A percentile compares a stretch with the other conserved stretches of the same genome.
Evolutionary conservation across 2,888 invertebrate genomes (phyloP).

Genomic region (Rapana venosa): DNA sequence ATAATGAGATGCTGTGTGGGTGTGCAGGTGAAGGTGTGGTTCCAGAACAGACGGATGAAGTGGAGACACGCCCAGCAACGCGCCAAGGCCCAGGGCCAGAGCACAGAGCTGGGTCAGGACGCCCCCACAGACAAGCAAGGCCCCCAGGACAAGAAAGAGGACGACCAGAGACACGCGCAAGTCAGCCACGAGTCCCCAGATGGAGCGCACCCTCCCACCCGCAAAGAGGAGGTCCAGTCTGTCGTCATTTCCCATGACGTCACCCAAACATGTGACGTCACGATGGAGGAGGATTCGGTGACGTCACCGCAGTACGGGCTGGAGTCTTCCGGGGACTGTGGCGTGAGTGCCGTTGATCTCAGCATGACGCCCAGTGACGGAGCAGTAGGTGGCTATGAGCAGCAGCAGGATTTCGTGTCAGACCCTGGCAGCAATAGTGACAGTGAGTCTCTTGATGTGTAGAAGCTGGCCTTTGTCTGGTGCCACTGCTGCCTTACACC

Average conservation of each 20-base stretch:
- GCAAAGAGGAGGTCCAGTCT: not conserved
- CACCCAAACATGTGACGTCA: not conserved
- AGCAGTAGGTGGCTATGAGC: not conserved
- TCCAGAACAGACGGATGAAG: conserved; percentile 92
- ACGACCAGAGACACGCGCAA: not conserved
- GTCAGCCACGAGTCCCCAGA: not conserved
- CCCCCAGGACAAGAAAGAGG: not conserved
- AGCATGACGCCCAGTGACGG: not conserved
- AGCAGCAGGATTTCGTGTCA: not conserved
- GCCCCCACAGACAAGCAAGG: not conserved
- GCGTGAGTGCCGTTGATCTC: conserved; percentile 33
- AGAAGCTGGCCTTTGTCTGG: not conserved
- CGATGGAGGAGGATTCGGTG: not conserved
- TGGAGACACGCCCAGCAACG: conserved; percentile 84
- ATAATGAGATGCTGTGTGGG: too few species aligned
- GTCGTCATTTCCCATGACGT: not conserved
- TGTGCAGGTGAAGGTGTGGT: conserved; percentile 84
- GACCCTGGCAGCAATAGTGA: conserved; percentile 27
- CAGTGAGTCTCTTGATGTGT: conserved; percentile 35
- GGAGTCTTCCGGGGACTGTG: not conserved
- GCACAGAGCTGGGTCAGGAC: conserved; percentile 45
- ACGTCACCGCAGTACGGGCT: not conserved
- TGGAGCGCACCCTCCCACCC: not conserved
- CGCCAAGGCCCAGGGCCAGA: conserved; percentile 48
- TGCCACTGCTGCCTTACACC: not conserved